phyloP scores from a whole-genome alignment of 2,113 vertebrate genomes.

The Forbesichthys agassizii region DNA sequence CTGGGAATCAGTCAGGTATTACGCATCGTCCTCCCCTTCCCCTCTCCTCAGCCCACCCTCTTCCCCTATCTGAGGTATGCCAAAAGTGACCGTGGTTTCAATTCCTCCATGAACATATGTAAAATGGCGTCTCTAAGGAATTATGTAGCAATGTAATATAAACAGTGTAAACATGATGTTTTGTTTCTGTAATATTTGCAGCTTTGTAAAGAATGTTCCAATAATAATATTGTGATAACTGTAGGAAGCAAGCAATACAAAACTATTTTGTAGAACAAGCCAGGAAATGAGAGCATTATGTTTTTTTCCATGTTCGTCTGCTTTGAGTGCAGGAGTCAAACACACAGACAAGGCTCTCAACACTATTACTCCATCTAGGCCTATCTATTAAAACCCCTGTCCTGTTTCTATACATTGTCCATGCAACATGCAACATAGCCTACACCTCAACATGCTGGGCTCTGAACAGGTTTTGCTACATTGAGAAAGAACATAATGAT shows the following conservation, averaged over 20 bases:
- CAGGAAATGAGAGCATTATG: constrained; percentile 20
- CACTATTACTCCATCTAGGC: constrained; percentile 22
- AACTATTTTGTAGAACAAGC: constrained; percentile 4
- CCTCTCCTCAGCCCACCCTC: not conserved
- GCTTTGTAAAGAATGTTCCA: not conserved
- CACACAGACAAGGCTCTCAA: too few relatives aligned
- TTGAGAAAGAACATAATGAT: too few relatives aligned
- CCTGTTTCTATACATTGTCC: not conserved
- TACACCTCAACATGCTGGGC: too few relatives aligned
- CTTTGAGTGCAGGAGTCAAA: constrained; percentile 1
- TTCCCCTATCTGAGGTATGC: not conserved
- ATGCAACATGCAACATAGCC: too few relatives aligned
- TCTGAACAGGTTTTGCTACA: too few relatives aligned
- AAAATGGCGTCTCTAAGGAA: constrained; percentile 4
- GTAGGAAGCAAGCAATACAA: not conserved
- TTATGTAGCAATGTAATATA: not conserved
- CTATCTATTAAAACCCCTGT: not conserved
- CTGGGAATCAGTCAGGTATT: not conserved
- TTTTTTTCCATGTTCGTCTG: constrained; percentile 27
- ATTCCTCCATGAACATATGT: not conserved
- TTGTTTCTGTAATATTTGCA: not conserved
- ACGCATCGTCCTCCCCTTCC: not conserved
- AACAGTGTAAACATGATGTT: too few relatives aligned
- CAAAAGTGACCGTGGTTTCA: not conserved
- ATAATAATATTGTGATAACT: not conserved